A percentile compares a stretch with the other conserved stretches of the same genome.
Evolutionary conservation across 2,888 invertebrate genomes (phyloP).

Genomic region (Drosophila mulleri): DNA sequence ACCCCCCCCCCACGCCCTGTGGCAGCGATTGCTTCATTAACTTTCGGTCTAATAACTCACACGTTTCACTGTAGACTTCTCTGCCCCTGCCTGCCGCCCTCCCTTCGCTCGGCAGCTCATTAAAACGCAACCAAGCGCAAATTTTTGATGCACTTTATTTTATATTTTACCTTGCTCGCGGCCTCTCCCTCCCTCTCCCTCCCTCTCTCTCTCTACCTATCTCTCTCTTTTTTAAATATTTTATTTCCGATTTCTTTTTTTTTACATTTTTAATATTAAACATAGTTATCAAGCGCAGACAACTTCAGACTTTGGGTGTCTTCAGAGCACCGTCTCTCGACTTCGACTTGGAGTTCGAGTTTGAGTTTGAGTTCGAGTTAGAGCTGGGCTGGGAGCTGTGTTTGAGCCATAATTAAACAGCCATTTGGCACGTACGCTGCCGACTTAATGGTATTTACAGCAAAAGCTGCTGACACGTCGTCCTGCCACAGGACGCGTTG

Average conservation of each 20-base stretch:
- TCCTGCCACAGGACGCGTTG: constrained; percentile 23
- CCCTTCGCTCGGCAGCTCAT: constrained; percentile 28
- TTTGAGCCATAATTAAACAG: constrained; percentile 68
- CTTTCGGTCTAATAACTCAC: constrained; percentile 48
- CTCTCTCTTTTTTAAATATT: constrained; percentile 12
- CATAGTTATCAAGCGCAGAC: constrained; percentile 22
- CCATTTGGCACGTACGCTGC: constrained; percentile 73
- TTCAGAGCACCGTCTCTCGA: not conserved
- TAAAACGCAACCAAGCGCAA: constrained; percentile 48
- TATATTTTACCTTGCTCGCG: not conserved
- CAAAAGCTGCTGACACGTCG: constrained; percentile 64
- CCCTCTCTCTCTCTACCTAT: not conserved
- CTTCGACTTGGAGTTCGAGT: not conserved
- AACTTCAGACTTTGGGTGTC: constrained; percentile 12
- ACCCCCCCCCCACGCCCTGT: not conserved
- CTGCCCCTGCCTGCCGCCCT: not conserved
- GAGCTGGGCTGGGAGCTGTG: not conserved
- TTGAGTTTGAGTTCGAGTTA: not conserved
- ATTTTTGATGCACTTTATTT: constrained; percentile 31
- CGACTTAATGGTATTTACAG: constrained; percentile 74
- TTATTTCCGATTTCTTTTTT: constrained; percentile 16
- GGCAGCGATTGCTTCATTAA: constrained; percentile 44
- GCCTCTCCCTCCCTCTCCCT: not conserved
- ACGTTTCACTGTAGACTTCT: constrained; percentile 31
- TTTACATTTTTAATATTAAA: constrained; percentile 25